Conservation (phyloP, 2,888 invertebrate species). For the Hirtodrosophila trivittata region DNA sequence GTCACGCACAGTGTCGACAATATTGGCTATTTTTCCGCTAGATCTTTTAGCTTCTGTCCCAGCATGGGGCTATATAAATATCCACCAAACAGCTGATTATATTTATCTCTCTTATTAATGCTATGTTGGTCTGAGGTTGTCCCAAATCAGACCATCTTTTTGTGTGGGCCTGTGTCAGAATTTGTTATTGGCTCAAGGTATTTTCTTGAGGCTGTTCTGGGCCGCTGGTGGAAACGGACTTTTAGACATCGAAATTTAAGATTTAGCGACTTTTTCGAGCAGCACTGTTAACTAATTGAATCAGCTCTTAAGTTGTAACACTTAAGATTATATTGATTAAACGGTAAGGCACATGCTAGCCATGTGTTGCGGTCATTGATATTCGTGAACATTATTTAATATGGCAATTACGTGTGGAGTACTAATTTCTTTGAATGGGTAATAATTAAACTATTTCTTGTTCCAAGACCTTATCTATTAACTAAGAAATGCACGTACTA, state of each 20-base stretch:
- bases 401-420: slow-evolving; percentile 33
- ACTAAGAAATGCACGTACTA: slow-evolving; percentile 67
- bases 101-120: no score
- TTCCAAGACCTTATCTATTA: slow-evolving; percentile 44
- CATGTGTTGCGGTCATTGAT: background rate
- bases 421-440: slow-evolving; percentile 40
- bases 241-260: no score
- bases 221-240: no score
- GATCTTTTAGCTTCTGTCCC: background rate
- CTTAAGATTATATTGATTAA: background rate
- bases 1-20: background rate
- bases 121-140: no score
- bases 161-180: no score
- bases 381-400: slow-evolving; percentile 16
- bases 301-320: background rate
- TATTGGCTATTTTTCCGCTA: background rate
- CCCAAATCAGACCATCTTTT: no score
- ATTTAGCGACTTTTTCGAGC: no score
- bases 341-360: background rate
- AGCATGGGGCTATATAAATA: no score
- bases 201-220: no score
- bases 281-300: background rate
- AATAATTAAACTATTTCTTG: slow-evolving; percentile 11
- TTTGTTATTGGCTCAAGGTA: no score
- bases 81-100: no score